Evolutionary conservation across 2,888 invertebrate genomes (phyloP).

Genomic region (Lochmaea crataegi): DNA sequence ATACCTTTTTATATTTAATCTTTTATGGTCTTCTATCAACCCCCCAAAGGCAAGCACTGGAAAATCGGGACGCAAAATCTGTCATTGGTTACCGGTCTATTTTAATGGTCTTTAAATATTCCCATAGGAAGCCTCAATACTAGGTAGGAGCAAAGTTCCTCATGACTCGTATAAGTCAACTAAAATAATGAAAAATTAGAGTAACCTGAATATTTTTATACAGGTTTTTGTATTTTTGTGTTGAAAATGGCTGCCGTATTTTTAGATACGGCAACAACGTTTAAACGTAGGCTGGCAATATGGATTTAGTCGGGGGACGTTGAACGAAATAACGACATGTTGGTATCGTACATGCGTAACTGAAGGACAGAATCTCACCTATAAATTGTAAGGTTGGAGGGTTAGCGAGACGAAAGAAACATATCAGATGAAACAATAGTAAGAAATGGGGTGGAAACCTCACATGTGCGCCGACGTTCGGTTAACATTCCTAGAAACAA

Average conservation of each 20-base stretch:
- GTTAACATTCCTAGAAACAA: background rate
- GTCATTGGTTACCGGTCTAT: no score
- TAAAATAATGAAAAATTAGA: no score
- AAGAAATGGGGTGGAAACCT: constrained; percentile 6
- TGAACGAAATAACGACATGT: constrained; percentile 28
- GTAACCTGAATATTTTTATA: no score
- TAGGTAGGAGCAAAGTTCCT: no score
- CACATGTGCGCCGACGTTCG: background rate
- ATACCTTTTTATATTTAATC: no score
- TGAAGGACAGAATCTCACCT: constrained; percentile 30
- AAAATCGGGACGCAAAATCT: no score
- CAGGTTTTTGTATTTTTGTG: no score
- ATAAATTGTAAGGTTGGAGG: background rate
- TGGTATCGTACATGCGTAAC: constrained; percentile 29
- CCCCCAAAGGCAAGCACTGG: no score
- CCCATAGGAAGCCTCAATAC: no score
- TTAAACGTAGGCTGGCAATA: constrained; percentile 41
- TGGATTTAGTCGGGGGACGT: constrained; percentile 49
- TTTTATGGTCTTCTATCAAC: no score
- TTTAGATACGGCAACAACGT: constrained; percentile 32
- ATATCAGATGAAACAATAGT: constrained; percentile 1
- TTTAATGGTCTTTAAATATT: no score
- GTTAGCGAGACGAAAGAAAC: background rate
- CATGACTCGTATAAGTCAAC: no score
- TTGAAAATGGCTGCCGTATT: background rate